phyloP scores from a whole-genome alignment of 2,797 vertebrate genomes.

The Gymnoscopelus braueri region DNA sequence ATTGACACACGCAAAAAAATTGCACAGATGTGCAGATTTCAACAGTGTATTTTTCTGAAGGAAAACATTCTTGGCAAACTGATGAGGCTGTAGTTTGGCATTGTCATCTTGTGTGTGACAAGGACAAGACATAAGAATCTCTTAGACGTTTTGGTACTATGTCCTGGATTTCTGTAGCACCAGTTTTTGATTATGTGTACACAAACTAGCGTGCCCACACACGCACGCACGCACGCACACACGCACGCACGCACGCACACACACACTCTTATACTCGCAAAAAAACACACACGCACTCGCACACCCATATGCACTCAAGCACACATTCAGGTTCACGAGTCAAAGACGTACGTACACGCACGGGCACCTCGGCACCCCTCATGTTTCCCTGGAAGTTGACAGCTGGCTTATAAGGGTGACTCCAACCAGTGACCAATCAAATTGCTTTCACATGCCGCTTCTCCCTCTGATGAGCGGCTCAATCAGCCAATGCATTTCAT shows the following conservation, averaged over 20 bases:
- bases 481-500: slow-evolving; percentile 69
- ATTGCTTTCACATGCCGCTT: slow-evolving; percentile 63
- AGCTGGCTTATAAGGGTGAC: slow-evolving; percentile 35
- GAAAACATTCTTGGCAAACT: slow-evolving; percentile 54
- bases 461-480: slow-evolving; percentile 47
- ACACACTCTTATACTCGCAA: slow-evolving; percentile 1
- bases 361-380: slow-evolving; percentile 36
- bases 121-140: slow-evolving; percentile 55
- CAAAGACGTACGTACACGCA: slow-evolving; percentile 14
- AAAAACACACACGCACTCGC: background rate
- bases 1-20: slow-evolving; percentile 30
- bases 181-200: slow-evolving; percentile 58
- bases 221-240: background rate
- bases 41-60: slow-evolving; percentile 52
- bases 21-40: slow-evolving; percentile 51
- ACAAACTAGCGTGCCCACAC: slow-evolving; percentile 1
- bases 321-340: background rate
- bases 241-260: slow-evolving; percentile 5
- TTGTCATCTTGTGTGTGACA: slow-evolving; percentile 32
- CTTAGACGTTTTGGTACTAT: slow-evolving; percentile 43
- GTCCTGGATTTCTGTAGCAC: slow-evolving; percentile 46
- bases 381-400: slow-evolving; percentile 32
- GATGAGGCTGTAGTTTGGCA: slow-evolving; percentile 66
- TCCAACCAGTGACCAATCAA: slow-evolving; percentile 52
- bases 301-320: background rate